A percentile compares a stretch with the other conserved stretches of the same genome.
These are phyloP conservation scores for Hypomecis punctinalis DNA, from an alignment of 2,888 invertebrate genomes.

Conservation along the genomic window DNA sequence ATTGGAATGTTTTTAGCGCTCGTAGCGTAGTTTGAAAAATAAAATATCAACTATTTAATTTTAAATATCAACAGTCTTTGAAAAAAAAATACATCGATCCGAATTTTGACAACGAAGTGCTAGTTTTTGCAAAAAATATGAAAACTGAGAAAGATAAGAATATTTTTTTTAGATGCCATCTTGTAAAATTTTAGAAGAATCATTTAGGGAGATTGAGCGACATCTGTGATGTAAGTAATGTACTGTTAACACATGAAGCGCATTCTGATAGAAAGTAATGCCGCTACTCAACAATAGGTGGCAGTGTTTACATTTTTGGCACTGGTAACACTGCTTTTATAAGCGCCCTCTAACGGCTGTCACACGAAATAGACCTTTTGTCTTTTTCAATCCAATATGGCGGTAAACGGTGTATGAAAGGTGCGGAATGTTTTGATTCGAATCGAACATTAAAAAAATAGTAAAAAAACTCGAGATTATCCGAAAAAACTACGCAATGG, in stretches of 20 bases:
- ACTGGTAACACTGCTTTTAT: constrained; percentile 57
- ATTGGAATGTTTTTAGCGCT: constrained; percentile 4
- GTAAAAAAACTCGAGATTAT: constrained; percentile 57
- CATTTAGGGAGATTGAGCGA: neutral
- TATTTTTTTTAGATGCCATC: no score
- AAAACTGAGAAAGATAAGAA: no score
- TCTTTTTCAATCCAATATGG: constrained; percentile 83
- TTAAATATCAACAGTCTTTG: no score
- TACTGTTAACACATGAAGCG: neutral
- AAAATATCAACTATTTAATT: no score
- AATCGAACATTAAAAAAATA: constrained; percentile 66
- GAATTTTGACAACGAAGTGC: no score
- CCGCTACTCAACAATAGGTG: constrained; percentile 46
- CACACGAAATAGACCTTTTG: constrained; percentile 66
- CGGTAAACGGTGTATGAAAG: constrained; percentile 82
- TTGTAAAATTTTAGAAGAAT: no score
- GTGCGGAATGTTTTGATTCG: constrained; percentile 83
- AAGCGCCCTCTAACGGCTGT: constrained; percentile 60
- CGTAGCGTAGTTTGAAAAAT: no score
- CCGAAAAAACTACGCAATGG: constrained; percentile 65
- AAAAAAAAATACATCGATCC: no score
- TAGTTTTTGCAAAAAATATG: no score
- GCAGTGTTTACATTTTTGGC: constrained; percentile 34
- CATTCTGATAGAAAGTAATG: neutral
- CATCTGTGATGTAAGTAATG: neutral